Percentiles rank a stretch among this genome's conserved stretches.
Evolutionary conservation across 2,888 invertebrate species (phyloP).

Genomic region (Lacanobia wlatinum): DNA sequence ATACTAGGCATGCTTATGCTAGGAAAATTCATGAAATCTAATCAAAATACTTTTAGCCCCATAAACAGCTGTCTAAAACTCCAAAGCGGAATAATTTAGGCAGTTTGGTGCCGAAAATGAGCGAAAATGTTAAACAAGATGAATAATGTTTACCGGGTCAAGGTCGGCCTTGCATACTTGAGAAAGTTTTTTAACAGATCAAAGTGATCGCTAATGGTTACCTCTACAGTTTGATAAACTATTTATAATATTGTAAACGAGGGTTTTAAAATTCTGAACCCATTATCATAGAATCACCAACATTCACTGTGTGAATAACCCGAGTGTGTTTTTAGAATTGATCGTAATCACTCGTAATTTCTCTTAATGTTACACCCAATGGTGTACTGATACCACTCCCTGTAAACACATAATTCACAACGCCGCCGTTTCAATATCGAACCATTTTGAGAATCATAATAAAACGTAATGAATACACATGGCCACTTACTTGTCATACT

Average conservation of each 20-base stretch:
- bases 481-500: slow-evolving; percentile 85
- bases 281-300: background rate
- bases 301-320: background rate
- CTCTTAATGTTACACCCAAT: background rate
- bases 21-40: slow-evolving; percentile 48
- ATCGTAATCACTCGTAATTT: background rate
- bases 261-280: background rate
- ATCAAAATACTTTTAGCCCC: slow-evolving; percentile 33
- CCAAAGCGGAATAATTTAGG: slow-evolving; percentile 15
- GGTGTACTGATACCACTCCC: slow-evolving; percentile 14
- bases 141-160: slow-evolving; percentile 50
- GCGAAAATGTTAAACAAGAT: slow-evolving; percentile 35
- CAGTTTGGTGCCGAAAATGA: slow-evolving; percentile 18
- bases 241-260: background rate
- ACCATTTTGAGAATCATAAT: slow-evolving; percentile 5
- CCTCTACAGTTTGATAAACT: background rate
- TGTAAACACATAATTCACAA: slow-evolving; percentile 17
- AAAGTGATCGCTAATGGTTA: background rate
- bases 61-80: slow-evolving; percentile 6
- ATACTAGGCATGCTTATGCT: background rate
- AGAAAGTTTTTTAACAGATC: slow-evolving; percentile 24
- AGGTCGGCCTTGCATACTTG: slow-evolving; percentile 21
- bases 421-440: background rate
- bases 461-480: slow-evolving; percentile 6
- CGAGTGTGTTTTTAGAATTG: background rate